Evolutionary conservation across 2,797 vertebrate genomes (phyloP), one percentile per base, ranked within the genome.

Genomic region (Adelosebastes latens): DNA sequence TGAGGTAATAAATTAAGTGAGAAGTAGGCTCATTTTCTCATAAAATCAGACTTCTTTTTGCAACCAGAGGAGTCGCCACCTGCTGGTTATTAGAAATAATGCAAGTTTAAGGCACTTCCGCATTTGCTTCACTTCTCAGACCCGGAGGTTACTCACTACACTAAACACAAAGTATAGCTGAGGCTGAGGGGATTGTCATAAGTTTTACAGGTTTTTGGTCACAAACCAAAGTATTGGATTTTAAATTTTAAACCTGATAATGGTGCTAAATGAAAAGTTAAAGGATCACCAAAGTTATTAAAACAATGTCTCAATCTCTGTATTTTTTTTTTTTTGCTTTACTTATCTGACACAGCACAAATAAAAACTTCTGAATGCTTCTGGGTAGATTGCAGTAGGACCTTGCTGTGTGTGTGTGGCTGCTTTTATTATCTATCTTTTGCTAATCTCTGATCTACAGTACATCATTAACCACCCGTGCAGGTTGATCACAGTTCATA

Each of bases 401-500:
- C n/a, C 2, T 16, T 58, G 4, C 73, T 66, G 13, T 67, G 39
- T 53, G 24, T 32, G 4, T 25, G 20, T 10, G 31, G 59, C 59
- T 49, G 46, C 46, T 69, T 69, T 60, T 49, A 53, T 78, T 29
- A 22, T 56, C 42, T 56, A 25, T 63, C 8, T 52, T 8, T 5
- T 59, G 25, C 58, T 68, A 78, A 84, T 79, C 72, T 77, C 16
- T 49, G 55, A 22, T 60, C 27, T 55, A 18, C 9, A 58, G 42
- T 53, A 58, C 7, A 64, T 75, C 10, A 77, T 74, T 69, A 74
- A 77, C 32, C 59, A 29, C 3, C 6, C 22, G 1, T 55, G 18
- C 5, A 60, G 12, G 59, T 64, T 56, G 14, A 61, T 66, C 66
- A 46, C 53, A 77, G 62, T 66, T 56, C 6, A 62, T n/a, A 25